These are phyloP conservation scores for Colossoma macropomum DNA, from an alignment of 2,113 vertebrate genomes.

Conservation along the genomic window DNA sequence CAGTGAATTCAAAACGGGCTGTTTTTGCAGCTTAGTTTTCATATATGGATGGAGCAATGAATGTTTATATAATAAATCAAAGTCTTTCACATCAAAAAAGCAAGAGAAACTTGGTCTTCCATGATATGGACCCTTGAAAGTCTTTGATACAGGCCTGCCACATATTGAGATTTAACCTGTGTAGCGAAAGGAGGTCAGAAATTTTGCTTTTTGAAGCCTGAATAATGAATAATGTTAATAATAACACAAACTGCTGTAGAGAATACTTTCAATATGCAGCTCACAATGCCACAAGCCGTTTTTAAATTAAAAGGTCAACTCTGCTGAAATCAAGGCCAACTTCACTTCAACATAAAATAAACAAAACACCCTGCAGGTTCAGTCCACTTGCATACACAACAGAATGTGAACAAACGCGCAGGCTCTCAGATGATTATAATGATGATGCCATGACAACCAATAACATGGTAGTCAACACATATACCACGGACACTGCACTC, in stretches of 20 bases:
- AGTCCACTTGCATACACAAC: background rate
- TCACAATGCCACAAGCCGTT: background rate
- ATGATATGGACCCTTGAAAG: no score
- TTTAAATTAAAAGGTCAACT: background rate
- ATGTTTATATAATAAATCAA: no score
- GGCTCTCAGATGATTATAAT: background rate
- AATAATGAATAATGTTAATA: background rate
- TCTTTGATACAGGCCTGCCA: no score
- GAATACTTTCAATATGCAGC: background rate
- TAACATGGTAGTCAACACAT: background rate
- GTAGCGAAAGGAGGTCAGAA: background rate
- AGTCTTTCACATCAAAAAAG: no score
- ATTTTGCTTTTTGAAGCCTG: background rate
- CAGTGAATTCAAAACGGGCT: no score
- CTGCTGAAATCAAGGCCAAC: background rate
- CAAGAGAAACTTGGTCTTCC: no score
- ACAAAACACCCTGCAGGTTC: background rate
- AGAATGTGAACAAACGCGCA: background rate
- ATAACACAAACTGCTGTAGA: background rate
- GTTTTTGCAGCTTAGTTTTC: no score
- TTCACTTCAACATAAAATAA: background rate
- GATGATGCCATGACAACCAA: background rate
- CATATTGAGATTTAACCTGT: background rate
- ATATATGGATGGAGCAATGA: no score
- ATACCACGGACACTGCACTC: background rate